Evolutionary conservation across 2,797 vertebrate species (phyloP).

Genomic region (Yasuhikotakia modesta): DNA sequence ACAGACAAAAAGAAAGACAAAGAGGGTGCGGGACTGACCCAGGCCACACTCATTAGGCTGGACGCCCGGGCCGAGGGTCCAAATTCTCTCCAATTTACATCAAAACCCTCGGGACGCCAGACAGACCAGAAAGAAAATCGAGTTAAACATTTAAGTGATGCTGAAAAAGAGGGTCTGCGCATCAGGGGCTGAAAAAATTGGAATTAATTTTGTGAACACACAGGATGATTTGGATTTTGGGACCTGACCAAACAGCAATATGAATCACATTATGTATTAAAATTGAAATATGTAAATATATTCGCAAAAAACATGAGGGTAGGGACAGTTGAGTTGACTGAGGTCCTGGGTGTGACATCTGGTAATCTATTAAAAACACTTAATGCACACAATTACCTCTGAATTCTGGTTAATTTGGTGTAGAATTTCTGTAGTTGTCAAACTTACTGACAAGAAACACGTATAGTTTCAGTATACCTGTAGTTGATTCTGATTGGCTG

Average conservation of each 20-base stretch:
- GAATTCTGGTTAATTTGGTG: neutral
- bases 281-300: conserved; percentile 34
- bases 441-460: neutral
- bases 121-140: conserved; percentile 44
- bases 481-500: no score
- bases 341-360: conserved; percentile 27
- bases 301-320: neutral
- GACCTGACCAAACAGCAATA: conserved; percentile 25
- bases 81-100: conserved; percentile 49
- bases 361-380: conserved; percentile 7
- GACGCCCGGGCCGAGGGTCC: conserved; percentile 32
- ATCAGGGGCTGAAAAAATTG: conserved; percentile 5
- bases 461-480: no score
- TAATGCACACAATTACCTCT: neutral
- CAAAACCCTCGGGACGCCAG: conserved; percentile 50
- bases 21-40: conserved; percentile 20
- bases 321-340: conserved; percentile 9
- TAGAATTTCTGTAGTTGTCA: neutral
- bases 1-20: conserved; percentile 7
- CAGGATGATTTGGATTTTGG: conserved; percentile 1
- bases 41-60: conserved; percentile 52
- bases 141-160: conserved; percentile 49
- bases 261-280: conserved; percentile 1
- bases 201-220: conserved; percentile 29
- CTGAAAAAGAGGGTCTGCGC: conserved; percentile 37